Percentiles rank a stretch among this genome's conserved stretches.
Conservation (phyloP, 1,140 invertebrate species). For the Lepidurus packardi region DNA sequence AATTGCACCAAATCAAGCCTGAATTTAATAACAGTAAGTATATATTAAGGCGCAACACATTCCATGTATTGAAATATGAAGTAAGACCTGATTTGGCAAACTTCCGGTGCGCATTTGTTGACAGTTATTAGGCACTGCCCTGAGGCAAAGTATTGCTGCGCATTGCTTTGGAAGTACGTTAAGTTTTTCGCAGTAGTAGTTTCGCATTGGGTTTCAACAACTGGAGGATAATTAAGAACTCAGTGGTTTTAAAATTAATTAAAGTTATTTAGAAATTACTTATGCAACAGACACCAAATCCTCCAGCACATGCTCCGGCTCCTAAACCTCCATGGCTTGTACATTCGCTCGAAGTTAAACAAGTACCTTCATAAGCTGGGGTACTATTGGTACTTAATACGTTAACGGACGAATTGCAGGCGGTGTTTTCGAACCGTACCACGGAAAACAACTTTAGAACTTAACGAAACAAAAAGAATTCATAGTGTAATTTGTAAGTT, state of each 20-base stretch:
- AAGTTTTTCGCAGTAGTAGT: not conserved
- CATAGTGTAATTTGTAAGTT: not conserved
- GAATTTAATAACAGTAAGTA: not conserved
- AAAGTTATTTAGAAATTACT: constrained; percentile 51
- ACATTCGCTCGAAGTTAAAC: constrained; percentile 61
- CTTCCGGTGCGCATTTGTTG: constrained; percentile 63
- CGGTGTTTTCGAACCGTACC: constrained; percentile 63
- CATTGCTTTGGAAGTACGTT: not conserved
- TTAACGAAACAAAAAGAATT: constrained; percentile 39
- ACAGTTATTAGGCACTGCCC: constrained; percentile 76
- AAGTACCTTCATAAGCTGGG: constrained; percentile 61
- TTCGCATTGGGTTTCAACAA: not conserved
- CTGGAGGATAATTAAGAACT: not conserved
- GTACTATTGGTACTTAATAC: constrained; percentile 39
- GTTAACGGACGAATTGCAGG: constrained; percentile 59
- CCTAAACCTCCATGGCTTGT: constrained; percentile 57
- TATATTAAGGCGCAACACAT: not conserved
- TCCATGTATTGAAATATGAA: constrained; percentile 35
- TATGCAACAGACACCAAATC: constrained; percentile 66
- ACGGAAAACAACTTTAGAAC: constrained; percentile 68
- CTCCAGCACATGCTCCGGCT: constrained; percentile 69
- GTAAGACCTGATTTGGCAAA: constrained; percentile 70
- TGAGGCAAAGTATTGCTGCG: constrained; percentile 56
- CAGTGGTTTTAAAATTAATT: not conserved
- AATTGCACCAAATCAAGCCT: constrained; percentile 76